phyloP scores from a whole-genome alignment of 2,797 vertebrate genomes.

The Dermochelys coriacea region DNA sequence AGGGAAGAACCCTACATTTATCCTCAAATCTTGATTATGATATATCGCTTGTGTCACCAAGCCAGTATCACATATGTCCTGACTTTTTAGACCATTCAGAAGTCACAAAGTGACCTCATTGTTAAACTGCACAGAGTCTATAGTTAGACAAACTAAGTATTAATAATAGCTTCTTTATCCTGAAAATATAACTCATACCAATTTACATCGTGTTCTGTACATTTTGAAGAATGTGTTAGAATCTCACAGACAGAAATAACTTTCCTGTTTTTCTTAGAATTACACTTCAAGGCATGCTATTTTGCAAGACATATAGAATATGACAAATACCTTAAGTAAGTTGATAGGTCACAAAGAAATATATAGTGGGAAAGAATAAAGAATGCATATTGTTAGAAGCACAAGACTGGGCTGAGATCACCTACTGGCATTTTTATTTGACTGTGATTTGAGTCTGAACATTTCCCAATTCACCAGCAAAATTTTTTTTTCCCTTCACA shows the following conservation, averaged over 20 bases:
- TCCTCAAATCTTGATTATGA: neutral
- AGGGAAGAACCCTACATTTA: neutral
- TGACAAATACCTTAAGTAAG: slow-evolving; percentile 22
- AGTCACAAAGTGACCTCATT: neutral
- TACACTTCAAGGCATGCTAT: slow-evolving; percentile 42
- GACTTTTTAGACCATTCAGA: neutral
- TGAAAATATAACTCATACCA: neutral
- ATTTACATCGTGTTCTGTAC: neutral
- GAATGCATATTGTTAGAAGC: slow-evolving; percentile 39
- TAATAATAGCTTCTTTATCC: neutral
- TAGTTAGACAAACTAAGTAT: neutral
- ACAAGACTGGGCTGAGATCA: slow-evolving; percentile 27
- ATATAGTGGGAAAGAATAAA: slow-evolving; percentile 44
- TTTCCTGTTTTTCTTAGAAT: slow-evolving; percentile 22
- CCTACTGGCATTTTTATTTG: slow-evolving; percentile 57
- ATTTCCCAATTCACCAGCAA: slow-evolving; percentile 41
- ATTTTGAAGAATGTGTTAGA: neutral
- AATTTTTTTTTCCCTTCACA: slow-evolving; percentile 44
- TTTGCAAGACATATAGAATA: slow-evolving; percentile 45
- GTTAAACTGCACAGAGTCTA: neutral
- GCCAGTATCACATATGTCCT: neutral
- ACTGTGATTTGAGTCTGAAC: slow-evolving; percentile 70
- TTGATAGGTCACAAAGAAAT: slow-evolving; percentile 54
- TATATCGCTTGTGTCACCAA: neutral
- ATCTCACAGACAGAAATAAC: neutral